A percentile compares a stretch with the other conserved stretches of the same genome.
phyloP scores from a whole-genome alignment of 2,113 vertebrate genomes.

The Bujurquina vittata region DNA sequence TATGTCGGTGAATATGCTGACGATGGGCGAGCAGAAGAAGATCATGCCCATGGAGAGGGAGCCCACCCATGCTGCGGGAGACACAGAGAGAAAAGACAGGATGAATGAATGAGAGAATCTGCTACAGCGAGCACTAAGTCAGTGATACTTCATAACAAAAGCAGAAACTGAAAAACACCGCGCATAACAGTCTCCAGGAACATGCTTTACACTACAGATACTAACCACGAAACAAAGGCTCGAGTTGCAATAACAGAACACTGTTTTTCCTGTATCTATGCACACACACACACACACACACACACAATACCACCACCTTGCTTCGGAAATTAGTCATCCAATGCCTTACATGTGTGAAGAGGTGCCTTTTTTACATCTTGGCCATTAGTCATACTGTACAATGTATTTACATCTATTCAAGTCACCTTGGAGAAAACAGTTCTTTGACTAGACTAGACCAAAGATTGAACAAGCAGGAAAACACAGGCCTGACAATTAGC shows the following conservation, averaged over 20 bases:
- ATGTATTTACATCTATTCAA: not conserved
- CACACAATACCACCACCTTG: not conserved
- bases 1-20: slow-evolving; percentile 93
- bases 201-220: not conserved
- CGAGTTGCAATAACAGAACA: slow-evolving; percentile 6
- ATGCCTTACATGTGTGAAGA: not conserved
- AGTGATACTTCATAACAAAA: not conserved
- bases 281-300: not conserved
- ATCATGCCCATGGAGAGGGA: slow-evolving; percentile 99
- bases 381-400: not conserved
- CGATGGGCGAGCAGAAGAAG: slow-evolving; percentile 97
- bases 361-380: slow-evolving; percentile 1
- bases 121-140: not conserved
- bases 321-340: not conserved
- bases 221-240: not conserved
- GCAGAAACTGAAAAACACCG: not conserved
- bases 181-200: not conserved
- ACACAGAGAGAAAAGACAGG: slow-evolving; percentile 19
- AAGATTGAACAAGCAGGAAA: not conserved
- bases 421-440: not conserved
- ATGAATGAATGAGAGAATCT: not conserved
- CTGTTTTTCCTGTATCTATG: not conserved
- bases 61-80: slow-evolving; percentile 89
- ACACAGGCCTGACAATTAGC: not conserved
- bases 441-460: not conserved